Conservation (phyloP, 2,113 vertebrate genomes). For the Poicephalus gulielmi region DNA sequence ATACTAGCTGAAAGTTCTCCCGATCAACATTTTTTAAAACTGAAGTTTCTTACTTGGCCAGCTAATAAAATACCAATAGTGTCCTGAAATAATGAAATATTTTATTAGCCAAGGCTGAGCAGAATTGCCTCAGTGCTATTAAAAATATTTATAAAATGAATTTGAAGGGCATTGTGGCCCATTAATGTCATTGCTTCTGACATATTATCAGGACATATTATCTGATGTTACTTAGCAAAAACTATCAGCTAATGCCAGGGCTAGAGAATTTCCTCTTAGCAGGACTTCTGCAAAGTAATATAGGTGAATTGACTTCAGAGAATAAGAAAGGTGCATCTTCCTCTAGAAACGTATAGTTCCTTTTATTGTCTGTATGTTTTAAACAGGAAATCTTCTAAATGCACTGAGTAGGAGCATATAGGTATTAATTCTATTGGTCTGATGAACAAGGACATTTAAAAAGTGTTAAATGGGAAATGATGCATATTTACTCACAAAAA, state of each 20-base stretch:
- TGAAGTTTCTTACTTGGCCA: neutral
- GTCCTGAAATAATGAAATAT: neutral
- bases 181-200: neutral
- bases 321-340: neutral
- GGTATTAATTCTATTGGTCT: neutral
- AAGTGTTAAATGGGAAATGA: neutral
- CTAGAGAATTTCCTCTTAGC: neutral
- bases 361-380: neutral
- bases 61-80: neutral
- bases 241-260: neutral
- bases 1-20: neutral
- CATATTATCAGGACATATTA: neutral
- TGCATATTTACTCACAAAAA: neutral
- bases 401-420: neutral
- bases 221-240: neutral
- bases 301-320: neutral
- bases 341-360: neutral
- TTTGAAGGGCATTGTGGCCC: neutral
- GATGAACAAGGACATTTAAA: neutral
- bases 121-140: neutral
- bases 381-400: neutral
- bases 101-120: neutral
- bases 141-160: slow-evolving; percentile 21
- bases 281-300: neutral
- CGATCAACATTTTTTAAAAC: neutral